These are phyloP conservation scores for Lepidurus couesii DNA, from an alignment of 1,140 invertebrate genomes.

Conservation along the genomic window DNA sequence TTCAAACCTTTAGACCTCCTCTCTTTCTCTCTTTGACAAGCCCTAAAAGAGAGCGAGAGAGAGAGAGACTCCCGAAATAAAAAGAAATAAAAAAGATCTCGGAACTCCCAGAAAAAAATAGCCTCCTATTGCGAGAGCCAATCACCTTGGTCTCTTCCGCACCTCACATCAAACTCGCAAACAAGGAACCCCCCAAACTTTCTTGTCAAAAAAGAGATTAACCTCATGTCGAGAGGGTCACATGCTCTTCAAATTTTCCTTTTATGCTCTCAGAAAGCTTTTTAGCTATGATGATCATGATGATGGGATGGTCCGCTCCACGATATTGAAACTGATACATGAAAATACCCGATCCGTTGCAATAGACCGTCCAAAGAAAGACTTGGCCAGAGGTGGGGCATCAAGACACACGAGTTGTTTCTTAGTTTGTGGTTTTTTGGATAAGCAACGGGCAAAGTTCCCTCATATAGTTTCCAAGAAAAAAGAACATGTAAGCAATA, in stretches of 20 bases:
- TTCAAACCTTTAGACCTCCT: not conserved
- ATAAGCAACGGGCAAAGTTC: too few species aligned
- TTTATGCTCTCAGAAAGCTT: constrained; percentile 9
- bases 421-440: too few species aligned
- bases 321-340: not conserved
- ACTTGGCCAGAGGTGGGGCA: not conserved
- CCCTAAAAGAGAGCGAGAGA: not conserved
- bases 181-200: constrained; percentile 2
- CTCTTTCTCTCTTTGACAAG: constrained; percentile 19
- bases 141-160: not conserved
- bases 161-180: constrained; percentile 1
- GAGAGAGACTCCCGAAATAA: not conserved
- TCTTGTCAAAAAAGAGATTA: constrained; percentile 22
- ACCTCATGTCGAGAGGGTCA: constrained; percentile 20
- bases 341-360: not conserved
- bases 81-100: not conserved
- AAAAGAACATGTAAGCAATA: too few species aligned
- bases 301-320: not conserved
- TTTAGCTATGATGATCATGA: not conserved
- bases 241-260: not conserved
- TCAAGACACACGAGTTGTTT: too few species aligned
- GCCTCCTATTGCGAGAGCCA: constrained; percentile 10
- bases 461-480: too few species aligned
- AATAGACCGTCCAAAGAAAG: not conserved
- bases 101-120: not conserved